Conservation (phyloP, 2,888 invertebrate species). For the Brenthis ino region DNA sequence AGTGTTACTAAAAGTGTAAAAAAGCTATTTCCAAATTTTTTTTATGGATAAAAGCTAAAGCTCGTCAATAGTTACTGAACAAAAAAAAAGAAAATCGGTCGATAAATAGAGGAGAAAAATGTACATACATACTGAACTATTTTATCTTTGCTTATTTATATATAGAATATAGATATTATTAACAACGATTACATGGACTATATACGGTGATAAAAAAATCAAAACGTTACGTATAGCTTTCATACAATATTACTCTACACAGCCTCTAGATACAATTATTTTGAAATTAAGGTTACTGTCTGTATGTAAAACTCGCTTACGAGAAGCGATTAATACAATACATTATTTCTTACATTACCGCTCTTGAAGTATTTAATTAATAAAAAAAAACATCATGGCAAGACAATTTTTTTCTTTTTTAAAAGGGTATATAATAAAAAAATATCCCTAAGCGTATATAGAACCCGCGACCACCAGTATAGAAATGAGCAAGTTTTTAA, state of each 20-base stretch:
- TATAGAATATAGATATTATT: no score
- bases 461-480: background rate
- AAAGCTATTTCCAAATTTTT: no score
- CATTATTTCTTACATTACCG: constrained; percentile 2
- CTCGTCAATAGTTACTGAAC: no score
- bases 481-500: background rate
- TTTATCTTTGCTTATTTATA: no score
- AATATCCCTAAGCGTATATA: background rate
- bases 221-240: background rate
- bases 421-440: background rate
- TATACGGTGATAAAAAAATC: background rate
- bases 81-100: no score
- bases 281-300: constrained; percentile 76
- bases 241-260: constrained; percentile 52
- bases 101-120: no score
- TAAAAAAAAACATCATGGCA: no score
- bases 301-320: constrained; percentile 60
- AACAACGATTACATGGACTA: background rate
- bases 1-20: no score
- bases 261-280: constrained; percentile 72
- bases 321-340: constrained; percentile 54
- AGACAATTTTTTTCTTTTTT: no score
- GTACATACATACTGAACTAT: no score
- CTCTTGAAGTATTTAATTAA: no score
- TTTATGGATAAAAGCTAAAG: no score